Base-by-base conservation (phyloP, 1,140 invertebrate genomes). In the Amyelois transitella region DNA sequence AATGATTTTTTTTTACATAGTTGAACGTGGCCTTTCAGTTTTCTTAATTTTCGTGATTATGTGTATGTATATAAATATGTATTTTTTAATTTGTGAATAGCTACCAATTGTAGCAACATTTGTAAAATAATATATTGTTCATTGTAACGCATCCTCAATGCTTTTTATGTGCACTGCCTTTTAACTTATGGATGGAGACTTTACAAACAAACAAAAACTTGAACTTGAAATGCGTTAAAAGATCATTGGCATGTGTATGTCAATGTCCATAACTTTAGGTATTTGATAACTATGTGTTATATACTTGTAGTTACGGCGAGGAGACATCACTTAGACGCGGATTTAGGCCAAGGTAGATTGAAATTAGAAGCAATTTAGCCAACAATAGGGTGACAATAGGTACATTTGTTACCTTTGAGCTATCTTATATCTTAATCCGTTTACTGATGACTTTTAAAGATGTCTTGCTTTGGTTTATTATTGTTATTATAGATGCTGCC, bases 261-360 rank as follows among this genome's bases (percentile, higher is more conserved):
- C 25, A 28, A 28, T 28, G 25, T 10, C 25, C 25, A 28, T 12
- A 28, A 28, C n/a, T n/a, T n/a, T n/a, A n/a, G n/a, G n/a, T n/a
- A n/a, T n/a, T 28, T 28, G 25, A 8, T 28, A 28, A 4, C 25
- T 28, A 28, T 10, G 25, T 28, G 25, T 28, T 28, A 28, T 12
- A n/a, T n/a, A n/a, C n/a, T n/a, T 28, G 2, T 28, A 28, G 2
- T 28, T 5, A 25, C 14, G 20, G 54, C 69, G 72, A 77, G 71
- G 70, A 69, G 67, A 73, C 45, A 64, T 55, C 64, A 77, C 74
- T 77, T 77, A 81, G 73, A 73, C 53, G 43, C 32, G 28, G 25
- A 75, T 73, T 57, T 77, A 49, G 75, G 76, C 62, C 78, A 79
- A 79, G 76, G 78, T 66, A 22, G 8, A 21, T 18, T 47, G 44